Evolutionary conservation across 2,888 invertebrate species (phyloP).

Genomic region (Theodoxus fluviatilis): DNA sequence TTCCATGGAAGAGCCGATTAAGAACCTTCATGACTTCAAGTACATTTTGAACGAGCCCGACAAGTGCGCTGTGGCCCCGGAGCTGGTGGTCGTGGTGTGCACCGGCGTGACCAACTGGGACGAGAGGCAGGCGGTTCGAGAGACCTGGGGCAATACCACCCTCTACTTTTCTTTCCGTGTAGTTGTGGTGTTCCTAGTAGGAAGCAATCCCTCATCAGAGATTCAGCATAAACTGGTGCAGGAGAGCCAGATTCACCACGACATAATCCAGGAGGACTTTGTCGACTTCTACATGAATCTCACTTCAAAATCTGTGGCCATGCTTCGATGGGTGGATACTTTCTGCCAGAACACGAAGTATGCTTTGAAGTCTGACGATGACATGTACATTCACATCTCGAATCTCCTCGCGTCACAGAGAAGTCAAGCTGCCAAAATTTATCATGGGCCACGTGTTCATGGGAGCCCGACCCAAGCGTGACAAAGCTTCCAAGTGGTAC

Average conservation of each 20-base stretch:
- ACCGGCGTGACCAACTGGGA: constrained; percentile 49
- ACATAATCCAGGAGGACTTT: constrained; percentile 62
- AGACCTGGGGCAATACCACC: constrained; percentile 57
- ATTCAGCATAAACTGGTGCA: constrained; percentile 38
- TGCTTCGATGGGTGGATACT: constrained; percentile 64
- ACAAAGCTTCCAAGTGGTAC: constrained; percentile 85
- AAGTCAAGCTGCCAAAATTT: constrained; percentile 31
- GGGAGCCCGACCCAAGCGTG: constrained; percentile 74
- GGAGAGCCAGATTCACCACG: constrained; percentile 51
- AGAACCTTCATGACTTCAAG: too few species aligned
- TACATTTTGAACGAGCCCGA: constrained; percentile 34
- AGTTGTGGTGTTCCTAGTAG: constrained; percentile 55
- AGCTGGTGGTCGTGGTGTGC: constrained; percentile 46
- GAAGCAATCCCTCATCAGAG: constrained; percentile 27
- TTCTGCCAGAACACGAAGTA: constrained; percentile 61
- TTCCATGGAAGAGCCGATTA: too few species aligned
- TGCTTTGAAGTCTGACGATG: constrained; percentile 64
- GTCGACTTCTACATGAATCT: constrained; percentile 65
- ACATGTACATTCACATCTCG: constrained; percentile 42
- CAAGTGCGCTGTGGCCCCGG: constrained; percentile 27
- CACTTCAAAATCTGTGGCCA: constrained; percentile 66
- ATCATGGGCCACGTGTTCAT: constrained; percentile 41
- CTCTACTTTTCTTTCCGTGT: constrained; percentile 34
- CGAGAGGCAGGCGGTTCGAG: constrained; percentile 47
- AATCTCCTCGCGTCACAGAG: constrained; percentile 34